Conservation (phyloP, 2,888 invertebrate species). For the Syrphus vitripennis region DNA sequence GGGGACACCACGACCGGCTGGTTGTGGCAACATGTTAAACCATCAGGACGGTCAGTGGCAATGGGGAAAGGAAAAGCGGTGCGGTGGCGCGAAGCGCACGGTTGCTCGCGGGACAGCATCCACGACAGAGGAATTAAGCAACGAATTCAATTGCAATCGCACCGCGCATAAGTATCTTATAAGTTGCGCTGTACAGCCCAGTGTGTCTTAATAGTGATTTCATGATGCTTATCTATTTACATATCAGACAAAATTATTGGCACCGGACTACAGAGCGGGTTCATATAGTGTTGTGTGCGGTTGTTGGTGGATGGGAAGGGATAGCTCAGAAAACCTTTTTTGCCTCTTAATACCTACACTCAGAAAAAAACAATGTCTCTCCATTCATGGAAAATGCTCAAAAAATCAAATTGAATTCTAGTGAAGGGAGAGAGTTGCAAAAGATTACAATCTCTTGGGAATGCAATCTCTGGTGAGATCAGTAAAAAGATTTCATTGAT, state of each 20-base stretch:
- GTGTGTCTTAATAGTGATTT: conserved; percentile 71
- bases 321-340: background rate
- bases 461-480: too few species aligned
- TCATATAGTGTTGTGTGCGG: background rate
- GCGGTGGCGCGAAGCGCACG: background rate
- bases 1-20: conserved; percentile 67
- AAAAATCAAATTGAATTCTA: too few species aligned
- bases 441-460: too few species aligned
- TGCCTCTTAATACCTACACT: background rate
- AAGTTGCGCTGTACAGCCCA: conserved; percentile 32
- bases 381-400: too few species aligned
- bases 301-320: conserved; percentile 2
- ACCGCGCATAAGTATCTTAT: conserved; percentile 45
- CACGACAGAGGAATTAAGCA: conserved; percentile 62
- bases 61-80: background rate
- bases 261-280: conserved; percentile 58
- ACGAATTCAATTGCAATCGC: conserved; percentile 69
- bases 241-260: conserved; percentile 72
- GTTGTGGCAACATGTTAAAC: conserved; percentile 34
- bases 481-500: too few species aligned
- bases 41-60: conserved; percentile 6
- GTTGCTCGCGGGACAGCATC: background rate
- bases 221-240: conserved; percentile 71
- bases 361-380: background rate
- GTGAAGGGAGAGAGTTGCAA: too few species aligned